phyloP scores from a whole-genome alignment of 2,888 invertebrate species.

The Eupeodes luniger region DNA sequence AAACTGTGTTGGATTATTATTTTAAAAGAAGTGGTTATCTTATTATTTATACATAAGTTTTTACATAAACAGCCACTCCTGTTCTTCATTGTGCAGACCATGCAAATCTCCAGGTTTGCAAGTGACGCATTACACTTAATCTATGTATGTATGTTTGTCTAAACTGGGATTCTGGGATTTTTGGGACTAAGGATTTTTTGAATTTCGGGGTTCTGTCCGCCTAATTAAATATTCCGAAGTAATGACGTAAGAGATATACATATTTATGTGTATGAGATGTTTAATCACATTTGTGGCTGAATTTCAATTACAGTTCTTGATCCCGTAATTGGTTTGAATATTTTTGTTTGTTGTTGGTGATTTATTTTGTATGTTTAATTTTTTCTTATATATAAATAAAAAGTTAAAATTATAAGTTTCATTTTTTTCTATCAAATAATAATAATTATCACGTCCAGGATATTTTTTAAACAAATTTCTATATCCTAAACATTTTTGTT shows the following conservation, averaged over 20 bases:
- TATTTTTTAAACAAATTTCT: conserved; percentile 80
- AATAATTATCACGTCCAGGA: conserved; percentile 75
- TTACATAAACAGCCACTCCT: too few species aligned
- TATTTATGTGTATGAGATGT: neutral
- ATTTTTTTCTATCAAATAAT: conserved; percentile 50
- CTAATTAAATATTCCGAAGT: too few species aligned
- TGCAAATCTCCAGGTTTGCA: too few species aligned
- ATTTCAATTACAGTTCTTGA: neutral
- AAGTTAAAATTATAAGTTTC: conserved; percentile 37
- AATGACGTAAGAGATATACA: neutral
- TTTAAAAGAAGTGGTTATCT: too few species aligned
- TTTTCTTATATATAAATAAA: conserved; percentile 50
- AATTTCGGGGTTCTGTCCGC: too few species aligned
- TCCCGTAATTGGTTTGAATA: neutral
- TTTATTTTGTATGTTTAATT: conserved; percentile 35
- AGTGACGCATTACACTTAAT: too few species aligned
- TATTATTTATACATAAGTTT: too few species aligned
- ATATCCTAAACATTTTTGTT: conserved; percentile 77
- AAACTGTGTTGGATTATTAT: too few species aligned
- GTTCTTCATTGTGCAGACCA: too few species aligned
- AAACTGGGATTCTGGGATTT: too few species aligned
- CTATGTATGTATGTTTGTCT: too few species aligned
- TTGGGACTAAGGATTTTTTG: too few species aligned
- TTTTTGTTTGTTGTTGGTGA: conserved; percentile 21
- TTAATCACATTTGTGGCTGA: neutral